Evolutionary conservation across 2,888 invertebrate genomes (phyloP).

Genomic region (Acanthoscelides obtectus): DNA sequence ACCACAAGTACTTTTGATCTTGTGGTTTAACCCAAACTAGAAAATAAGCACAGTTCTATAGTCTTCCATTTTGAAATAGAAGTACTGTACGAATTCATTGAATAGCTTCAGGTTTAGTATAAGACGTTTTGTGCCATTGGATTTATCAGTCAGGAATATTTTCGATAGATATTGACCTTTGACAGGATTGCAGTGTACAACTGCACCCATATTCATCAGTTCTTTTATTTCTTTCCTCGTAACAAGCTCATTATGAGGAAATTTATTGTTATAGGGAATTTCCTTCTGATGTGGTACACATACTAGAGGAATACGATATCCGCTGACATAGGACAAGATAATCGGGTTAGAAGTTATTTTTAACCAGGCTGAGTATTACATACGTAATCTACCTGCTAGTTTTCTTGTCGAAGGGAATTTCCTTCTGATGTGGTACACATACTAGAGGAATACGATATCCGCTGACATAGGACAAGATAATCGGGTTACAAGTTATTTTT

Average conservation of each 20-base stretch:
- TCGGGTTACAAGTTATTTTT: slow-evolving; percentile 6
- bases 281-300: not conserved
- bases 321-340: slow-evolving; percentile 10
- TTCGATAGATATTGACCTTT: slow-evolving; percentile 21
- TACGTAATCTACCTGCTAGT: slow-evolving; percentile 5
- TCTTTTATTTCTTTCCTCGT: not conserved
- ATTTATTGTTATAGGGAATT: not conserved
- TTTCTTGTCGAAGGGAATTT: not conserved
- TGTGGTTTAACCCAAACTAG: slow-evolving; percentile 14
- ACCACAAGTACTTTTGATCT: slow-evolving; percentile 23
- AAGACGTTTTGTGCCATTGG: slow-evolving; percentile 19
- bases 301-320: slow-evolving; percentile 7
- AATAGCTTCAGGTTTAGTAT: slow-evolving; percentile 25
- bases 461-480: slow-evolving; percentile 9
- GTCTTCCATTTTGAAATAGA: slow-evolving; percentile 31
- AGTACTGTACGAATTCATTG: slow-evolving; percentile 21
- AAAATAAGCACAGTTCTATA: slow-evolving; percentile 23
- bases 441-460: slow-evolving; percentile 9
- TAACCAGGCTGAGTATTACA: slow-evolving; percentile 1
- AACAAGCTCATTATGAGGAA: not conserved
- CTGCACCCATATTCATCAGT: not conserved
- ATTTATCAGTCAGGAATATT: slow-evolving; percentile 24
- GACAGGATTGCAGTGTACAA: slow-evolving; percentile 1
- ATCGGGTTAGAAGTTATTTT: slow-evolving; percentile 6
- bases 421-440: not conserved